phyloP scores from a whole-genome alignment of 2,888 invertebrate species.

The Agrilus cyanescens region DNA sequence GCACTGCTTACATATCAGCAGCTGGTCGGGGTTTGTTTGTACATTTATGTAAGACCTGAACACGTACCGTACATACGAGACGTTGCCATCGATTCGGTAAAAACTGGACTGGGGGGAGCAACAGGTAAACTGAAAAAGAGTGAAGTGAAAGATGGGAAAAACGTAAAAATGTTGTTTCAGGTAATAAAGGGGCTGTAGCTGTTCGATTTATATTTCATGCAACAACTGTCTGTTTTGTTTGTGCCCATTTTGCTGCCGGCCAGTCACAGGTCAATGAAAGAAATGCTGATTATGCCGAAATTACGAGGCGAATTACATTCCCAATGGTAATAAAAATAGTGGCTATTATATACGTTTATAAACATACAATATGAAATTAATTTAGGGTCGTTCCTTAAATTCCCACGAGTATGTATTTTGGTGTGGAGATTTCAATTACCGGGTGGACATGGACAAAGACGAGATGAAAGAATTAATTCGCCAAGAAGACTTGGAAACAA shows the following conservation, averaged over 20 bases:
- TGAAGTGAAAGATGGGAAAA: no score
- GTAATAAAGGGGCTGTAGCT: constrained; percentile 93
- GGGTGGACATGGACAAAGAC: constrained; percentile 91
- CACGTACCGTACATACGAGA: constrained; percentile 82
- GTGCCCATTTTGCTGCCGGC: constrained; percentile 98
- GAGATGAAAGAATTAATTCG: constrained; percentile 78
- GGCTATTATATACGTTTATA: background rate
- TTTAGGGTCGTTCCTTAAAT: constrained; percentile 69
- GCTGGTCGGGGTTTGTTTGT: constrained; percentile 93
- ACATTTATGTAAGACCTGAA: constrained; percentile 83
- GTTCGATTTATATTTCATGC: constrained; percentile 85
- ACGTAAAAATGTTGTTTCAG: constrained; percentile 24
- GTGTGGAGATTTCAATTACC: constrained; percentile 99
- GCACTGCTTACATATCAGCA: constrained; percentile 88
- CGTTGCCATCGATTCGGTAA: constrained; percentile 90
- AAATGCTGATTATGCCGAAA: constrained; percentile 94
- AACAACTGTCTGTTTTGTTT: constrained; percentile 93
- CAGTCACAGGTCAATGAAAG: constrained; percentile 91
- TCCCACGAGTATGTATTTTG: constrained; percentile 98
- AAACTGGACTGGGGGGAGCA: constrained; percentile 97
- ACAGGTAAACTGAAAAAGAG: constrained; percentile 42
- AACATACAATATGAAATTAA: background rate
- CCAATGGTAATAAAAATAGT: constrained; percentile 50
- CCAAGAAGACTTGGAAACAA: constrained; percentile 58
- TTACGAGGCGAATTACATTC: constrained; percentile 79